A percentile compares a stretch with the other conserved stretches of the same genome.
These are phyloP conservation scores for Frankliniella fusca DNA, from an alignment of 2,888 invertebrate species.

Conservation along the genomic window DNA sequence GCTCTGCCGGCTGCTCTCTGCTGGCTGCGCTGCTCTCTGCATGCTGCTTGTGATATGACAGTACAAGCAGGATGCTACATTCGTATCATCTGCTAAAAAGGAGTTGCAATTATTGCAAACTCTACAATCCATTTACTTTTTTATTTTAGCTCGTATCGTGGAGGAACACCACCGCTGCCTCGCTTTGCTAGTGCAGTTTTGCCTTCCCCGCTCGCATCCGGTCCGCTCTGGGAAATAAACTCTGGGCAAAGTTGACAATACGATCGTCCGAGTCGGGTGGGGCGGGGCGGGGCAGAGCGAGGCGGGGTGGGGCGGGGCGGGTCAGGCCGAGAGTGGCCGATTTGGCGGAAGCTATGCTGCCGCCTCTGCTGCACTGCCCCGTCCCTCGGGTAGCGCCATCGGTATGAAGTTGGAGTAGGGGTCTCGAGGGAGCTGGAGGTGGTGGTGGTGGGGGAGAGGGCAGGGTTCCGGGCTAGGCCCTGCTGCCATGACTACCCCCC, in stretches of 20 bases:
- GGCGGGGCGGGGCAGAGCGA: neutral
- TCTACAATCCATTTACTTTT: too few relatives aligned
- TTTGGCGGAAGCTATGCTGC: neutral
- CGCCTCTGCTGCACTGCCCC: neutral
- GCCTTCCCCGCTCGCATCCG: neutral
- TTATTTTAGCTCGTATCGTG: too few relatives aligned
- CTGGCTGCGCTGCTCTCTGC: too few relatives aligned
- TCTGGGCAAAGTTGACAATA: slow-evolving; percentile 18
- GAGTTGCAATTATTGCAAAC: too few relatives aligned
- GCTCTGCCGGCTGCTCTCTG: too few relatives aligned
- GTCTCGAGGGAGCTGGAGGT: too few relatives aligned
- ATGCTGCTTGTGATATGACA: too few relatives aligned
- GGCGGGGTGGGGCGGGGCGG: neutral
- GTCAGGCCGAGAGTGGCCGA: neutral
- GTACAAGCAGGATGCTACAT: too few relatives aligned
- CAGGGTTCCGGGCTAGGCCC: too few relatives aligned
- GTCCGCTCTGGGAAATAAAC: slow-evolving; percentile 15
- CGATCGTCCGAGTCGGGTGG: neutral
- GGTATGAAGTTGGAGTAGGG: neutral
- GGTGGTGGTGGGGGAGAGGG: too few relatives aligned
- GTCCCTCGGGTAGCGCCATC: neutral
- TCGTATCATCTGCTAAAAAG: too few relatives aligned
- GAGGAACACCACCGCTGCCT: neutral
- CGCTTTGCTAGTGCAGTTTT: neutral
- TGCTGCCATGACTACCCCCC: neutral